Base-by-base conservation (phyloP, 2,113 vertebrate species). In the Uropsilus gracilis region DNA sequence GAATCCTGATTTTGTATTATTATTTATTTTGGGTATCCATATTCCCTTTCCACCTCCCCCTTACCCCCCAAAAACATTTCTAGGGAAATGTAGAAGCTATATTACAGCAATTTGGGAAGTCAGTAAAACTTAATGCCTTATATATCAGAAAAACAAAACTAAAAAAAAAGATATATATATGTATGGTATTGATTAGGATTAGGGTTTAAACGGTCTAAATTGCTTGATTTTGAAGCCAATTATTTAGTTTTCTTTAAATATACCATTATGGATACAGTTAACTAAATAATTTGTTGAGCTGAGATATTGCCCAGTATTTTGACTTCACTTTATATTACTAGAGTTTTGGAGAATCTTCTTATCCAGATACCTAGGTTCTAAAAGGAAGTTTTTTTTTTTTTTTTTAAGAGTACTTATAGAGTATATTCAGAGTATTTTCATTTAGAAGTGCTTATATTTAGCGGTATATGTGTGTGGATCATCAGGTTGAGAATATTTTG, bases 1-100 rank as follows among this genome's bases (percentile, higher is more conserved):
- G 85, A 96, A 89, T 97, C 72, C 5, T 83, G 78, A 92, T 73
- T 95, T 89, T 59, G 48, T 1, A 59, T 94, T 91, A 77, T 22
- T 91, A 5, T 90, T 90, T 86, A 75, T 86, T 97, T 94, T 97
- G 86, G 78, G 30, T 69, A 0, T 85, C 44, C 61, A 10, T 88
- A 46, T 66, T 80, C n/a, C 14, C 48, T n/a, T n/a, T n/a, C n/a
- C n/a, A n/a, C n/a, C n/a, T n/a, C n/a, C n/a, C n/a, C n/a, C n/a
- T n/a, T n/a, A n/a, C n/a, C 77, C n/a, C 46, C 8, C 59, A 17
- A 77, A 83, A 46, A 83, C 22, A 93, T 76, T 96, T 17, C 28
- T 75, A 80, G 46, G 61, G 53, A 88, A 83, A 55, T 50, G 83
- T 6, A 76, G 42, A 63, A 77, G 55, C 18, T 64, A 14, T n/a